phyloP scores from a whole-genome alignment of 2,888 invertebrate genomes.

The Ectemnius lituratus region DNA sequence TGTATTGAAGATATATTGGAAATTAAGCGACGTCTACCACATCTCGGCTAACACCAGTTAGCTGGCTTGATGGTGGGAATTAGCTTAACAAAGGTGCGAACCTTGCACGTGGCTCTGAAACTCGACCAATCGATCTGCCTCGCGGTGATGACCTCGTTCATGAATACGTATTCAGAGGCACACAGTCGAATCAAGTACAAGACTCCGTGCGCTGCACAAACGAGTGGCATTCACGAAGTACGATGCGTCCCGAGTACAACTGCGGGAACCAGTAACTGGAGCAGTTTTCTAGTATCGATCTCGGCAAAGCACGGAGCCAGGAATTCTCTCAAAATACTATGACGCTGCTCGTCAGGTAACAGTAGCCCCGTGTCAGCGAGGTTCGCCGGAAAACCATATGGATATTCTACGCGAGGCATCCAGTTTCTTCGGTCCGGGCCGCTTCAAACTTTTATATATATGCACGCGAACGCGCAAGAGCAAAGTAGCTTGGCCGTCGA shows the following conservation, averaged over 20 bases:
- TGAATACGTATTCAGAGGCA: too few species aligned
- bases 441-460: constrained; percentile 57
- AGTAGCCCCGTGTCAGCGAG: constrained; percentile 14
- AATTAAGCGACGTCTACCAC: too few species aligned
- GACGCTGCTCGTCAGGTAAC: not conserved
- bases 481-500: constrained; percentile 31
- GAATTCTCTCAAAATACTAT: constrained; percentile 14
- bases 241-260: not conserved
- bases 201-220: not conserved
- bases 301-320: not conserved
- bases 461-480: not conserved
- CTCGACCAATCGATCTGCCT: too few species aligned
- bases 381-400: constrained; percentile 37
- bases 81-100: too few species aligned
- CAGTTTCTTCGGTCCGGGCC: constrained; percentile 24
- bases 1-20: too few species aligned
- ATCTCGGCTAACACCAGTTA: too few species aligned
- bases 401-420: constrained; percentile 45
- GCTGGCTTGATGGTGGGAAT: too few species aligned
- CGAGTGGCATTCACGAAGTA: not conserved
- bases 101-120: too few species aligned
- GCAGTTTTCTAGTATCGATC: constrained; percentile 1
- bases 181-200: too few species aligned
- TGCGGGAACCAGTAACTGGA: not conserved
- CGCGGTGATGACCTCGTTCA: too few species aligned